A percentile compares a stretch with the other conserved stretches of the same genome.
Conservation (phyloP, 1,140 invertebrate genomes). For the Sycobia sp. region DNA sequence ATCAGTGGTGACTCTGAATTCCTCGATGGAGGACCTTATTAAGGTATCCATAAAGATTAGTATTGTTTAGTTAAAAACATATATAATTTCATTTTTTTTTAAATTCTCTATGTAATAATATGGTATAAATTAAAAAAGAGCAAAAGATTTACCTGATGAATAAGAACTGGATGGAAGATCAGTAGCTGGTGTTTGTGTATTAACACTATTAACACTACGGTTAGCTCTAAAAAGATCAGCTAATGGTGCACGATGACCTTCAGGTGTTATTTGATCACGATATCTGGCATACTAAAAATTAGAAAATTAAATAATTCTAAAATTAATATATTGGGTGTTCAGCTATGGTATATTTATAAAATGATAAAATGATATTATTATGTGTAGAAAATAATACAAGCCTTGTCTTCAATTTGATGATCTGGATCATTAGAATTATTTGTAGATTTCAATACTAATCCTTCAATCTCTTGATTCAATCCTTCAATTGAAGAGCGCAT, state of each 20-base stretch:
- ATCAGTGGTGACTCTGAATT: constrained; percentile 67
- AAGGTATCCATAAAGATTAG: constrained; percentile 51
- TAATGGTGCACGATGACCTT: constrained; percentile 82
- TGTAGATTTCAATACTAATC: constrained; percentile 67
- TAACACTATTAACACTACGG: constrained; percentile 80
- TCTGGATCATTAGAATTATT: constrained; percentile 54
- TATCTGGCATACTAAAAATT: constrained; percentile 55
- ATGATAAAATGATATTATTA: neutral
- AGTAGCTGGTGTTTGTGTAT: constrained; percentile 80
- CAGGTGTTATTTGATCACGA: constrained; percentile 70
- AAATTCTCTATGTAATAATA: no score
- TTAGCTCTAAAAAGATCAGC: constrained; percentile 74
- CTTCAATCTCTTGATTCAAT: constrained; percentile 83
- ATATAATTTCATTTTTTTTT: neutral
- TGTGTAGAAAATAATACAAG: constrained; percentile 28
- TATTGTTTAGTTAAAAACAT: constrained; percentile 11
- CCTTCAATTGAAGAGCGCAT: constrained; percentile 84
- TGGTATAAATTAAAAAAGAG: neutral
- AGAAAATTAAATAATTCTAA: constrained; percentile 2
- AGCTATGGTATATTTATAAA: no score
- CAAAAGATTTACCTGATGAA: constrained; percentile 62
- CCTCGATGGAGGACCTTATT: constrained; percentile 64
- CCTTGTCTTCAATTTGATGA: constrained; percentile 58
- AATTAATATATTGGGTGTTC: no score
- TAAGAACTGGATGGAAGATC: constrained; percentile 63